Conservation (phyloP, 1,140 invertebrate genomes). For the Spodoptera litura region DNA sequence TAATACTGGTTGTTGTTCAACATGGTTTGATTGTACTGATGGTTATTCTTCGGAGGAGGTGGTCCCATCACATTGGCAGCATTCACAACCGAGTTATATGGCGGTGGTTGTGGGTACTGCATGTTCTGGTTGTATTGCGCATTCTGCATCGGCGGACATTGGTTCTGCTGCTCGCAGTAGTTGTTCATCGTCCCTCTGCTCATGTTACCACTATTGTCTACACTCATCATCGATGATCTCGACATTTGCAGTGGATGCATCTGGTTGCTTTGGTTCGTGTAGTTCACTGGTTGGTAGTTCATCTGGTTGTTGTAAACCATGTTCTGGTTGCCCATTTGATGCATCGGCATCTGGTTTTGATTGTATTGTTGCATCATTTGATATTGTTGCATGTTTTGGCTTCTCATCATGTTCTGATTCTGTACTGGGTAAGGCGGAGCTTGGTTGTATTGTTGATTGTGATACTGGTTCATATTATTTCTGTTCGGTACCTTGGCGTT, state of each 20-base stretch:
- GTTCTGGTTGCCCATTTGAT: conserved; percentile 58
- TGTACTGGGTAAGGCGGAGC: conserved; percentile 66
- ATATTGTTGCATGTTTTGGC: conserved; percentile 75
- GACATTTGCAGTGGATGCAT: conserved; percentile 81
- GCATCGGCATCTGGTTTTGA: conserved; percentile 65
- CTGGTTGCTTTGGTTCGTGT: conserved; percentile 80
- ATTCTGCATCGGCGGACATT: conserved; percentile 62
- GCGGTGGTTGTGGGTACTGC: conserved; percentile 78
- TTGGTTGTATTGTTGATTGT: conserved; percentile 75
- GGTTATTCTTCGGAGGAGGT: conserved; percentile 81
- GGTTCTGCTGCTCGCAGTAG: conserved; percentile 70
- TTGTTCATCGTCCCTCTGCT: conserved; percentile 71
- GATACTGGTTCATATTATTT: conserved; percentile 72
- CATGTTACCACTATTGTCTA: conserved; percentile 80
- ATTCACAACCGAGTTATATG: conserved; percentile 73
- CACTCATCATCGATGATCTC: conserved; percentile 79
- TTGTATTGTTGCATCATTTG: conserved; percentile 76
- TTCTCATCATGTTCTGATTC: conserved; percentile 63
- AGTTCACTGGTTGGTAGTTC: conserved; percentile 82
- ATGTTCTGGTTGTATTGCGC: conserved; percentile 71
- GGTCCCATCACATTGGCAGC: conserved; percentile 78
- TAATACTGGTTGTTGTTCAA: conserved; percentile 82
- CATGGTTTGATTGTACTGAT: conserved; percentile 79
- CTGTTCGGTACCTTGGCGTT: conserved; percentile 70
- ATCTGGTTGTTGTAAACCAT: conserved; percentile 76